Conservation (phyloP, 2,888 invertebrate species). For the Maniola hyperantus region DNA sequence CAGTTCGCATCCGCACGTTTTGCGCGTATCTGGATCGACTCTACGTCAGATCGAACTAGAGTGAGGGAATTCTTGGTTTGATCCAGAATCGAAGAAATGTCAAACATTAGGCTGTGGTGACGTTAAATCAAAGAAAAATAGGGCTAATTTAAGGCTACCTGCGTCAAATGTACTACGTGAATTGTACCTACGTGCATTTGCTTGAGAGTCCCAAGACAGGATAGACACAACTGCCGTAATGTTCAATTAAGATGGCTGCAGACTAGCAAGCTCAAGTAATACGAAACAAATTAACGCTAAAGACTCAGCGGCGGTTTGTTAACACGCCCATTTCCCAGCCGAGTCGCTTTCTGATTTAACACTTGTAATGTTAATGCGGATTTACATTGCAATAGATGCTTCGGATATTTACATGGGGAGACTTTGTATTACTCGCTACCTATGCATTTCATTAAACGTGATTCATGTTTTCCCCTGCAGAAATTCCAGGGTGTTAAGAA, state of each 20-base stretch:
- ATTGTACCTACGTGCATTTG: not conserved
- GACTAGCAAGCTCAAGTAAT: slow-evolving; percentile 41
- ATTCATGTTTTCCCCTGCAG: slow-evolving; percentile 1
- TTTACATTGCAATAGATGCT: slow-evolving; percentile 26
- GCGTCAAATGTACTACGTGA: too few species aligned
- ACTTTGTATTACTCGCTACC: slow-evolving; percentile 11
- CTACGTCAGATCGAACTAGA: too few species aligned
- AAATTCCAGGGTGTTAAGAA: not conserved
- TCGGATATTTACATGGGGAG: slow-evolving; percentile 13
- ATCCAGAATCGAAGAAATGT: too few species aligned
- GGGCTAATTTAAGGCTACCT: too few species aligned
- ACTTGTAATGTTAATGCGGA: slow-evolving; percentile 42
- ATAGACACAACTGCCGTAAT: slow-evolving; percentile 35
- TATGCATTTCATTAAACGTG: slow-evolving; percentile 9
- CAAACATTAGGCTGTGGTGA: too few species aligned
- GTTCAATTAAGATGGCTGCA: slow-evolving; percentile 50
- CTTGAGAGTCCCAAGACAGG: not conserved
- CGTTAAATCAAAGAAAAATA: too few species aligned
- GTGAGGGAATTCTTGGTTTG: too few species aligned
- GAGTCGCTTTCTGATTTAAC: slow-evolving; percentile 47
- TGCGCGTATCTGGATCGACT: too few species aligned
- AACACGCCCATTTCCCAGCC: slow-evolving; percentile 48
- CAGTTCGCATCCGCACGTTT: too few species aligned
- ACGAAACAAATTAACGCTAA: slow-evolving; percentile 56
- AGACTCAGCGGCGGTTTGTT: slow-evolving; percentile 55